Evolutionary conservation across 2,113 vertebrate genomes (phyloP).

Genomic region (Pterocles orientalis): DNA sequence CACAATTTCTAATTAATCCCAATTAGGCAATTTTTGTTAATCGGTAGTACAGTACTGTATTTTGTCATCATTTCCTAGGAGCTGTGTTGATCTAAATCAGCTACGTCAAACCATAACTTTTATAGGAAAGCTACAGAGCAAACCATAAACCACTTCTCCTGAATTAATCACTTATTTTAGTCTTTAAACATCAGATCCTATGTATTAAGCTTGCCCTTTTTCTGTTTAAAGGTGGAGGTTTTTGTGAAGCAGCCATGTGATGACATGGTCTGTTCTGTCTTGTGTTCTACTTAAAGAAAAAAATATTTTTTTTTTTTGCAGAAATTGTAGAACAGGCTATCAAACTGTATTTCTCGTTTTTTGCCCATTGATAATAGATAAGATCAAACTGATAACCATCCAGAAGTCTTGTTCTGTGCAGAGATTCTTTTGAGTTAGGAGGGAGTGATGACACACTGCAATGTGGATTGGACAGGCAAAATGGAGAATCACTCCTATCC

Average conservation of each 20-base stretch:
- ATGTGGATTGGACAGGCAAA: background rate
- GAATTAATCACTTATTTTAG: background rate
- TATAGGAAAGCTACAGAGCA: background rate
- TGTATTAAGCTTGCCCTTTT: background rate
- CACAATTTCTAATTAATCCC: background rate
- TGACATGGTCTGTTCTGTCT: background rate
- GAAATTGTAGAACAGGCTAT: background rate
- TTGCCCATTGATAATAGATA: background rate
- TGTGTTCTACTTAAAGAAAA: background rate
- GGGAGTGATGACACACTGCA: background rate
- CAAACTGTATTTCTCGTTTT: background rate
- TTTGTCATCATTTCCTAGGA: background rate
- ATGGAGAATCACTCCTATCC: background rate
- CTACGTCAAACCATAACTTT: background rate
- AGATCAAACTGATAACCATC: background rate
- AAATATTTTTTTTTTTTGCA: background rate
- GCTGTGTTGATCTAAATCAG: background rate
- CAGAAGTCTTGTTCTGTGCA: background rate
- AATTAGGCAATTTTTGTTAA: background rate
- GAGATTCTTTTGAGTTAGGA: background rate
- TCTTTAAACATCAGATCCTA: background rate
- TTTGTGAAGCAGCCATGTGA: background rate
- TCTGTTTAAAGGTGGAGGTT: background rate
- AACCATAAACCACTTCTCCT: background rate
- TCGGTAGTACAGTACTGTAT: accelerated